Conservation (phyloP, 2,888 invertebrate genomes). For the Nineta flava region DNA sequence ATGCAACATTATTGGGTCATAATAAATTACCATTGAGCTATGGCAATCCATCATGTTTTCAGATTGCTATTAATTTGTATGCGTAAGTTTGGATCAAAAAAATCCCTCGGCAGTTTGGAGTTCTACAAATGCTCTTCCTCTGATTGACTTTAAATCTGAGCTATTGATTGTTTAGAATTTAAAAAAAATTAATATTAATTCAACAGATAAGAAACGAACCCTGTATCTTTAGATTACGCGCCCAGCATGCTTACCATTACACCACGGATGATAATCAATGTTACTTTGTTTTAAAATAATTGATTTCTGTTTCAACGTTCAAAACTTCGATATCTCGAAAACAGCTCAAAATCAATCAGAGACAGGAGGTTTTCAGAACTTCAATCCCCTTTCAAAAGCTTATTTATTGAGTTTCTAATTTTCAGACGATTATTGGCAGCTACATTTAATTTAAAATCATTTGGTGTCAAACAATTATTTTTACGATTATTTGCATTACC, state of each 20-base stretch:
- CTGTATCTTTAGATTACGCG: too few relatives aligned
- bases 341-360: too few relatives aligned
- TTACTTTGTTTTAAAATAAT: too few relatives aligned
- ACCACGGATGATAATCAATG: too few relatives aligned
- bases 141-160: neutral
- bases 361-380: too few relatives aligned
- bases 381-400: neutral
- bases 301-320: too few relatives aligned
- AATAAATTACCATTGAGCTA: conserved; percentile 61
- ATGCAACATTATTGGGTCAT: conserved; percentile 33
- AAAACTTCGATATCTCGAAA: too few relatives aligned
- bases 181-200: too few relatives aligned
- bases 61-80: conserved; percentile 52
- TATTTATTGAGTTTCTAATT: conserved; percentile 13
- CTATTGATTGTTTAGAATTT: neutral
- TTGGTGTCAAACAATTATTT: conserved; percentile 60
- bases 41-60: conserved; percentile 51
- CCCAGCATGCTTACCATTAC: too few relatives aligned
- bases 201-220: too few relatives aligned
- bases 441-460: conserved; percentile 59
- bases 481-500: conserved; percentile 60
- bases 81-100: conserved; percentile 30
- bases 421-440: conserved; percentile 59
- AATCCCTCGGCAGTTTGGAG: neutral
- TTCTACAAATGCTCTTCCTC: neutral